Evolutionary conservation across 2,113 vertebrate genomes (phyloP).

Genomic region (Poicephalus meyeri): DNA sequence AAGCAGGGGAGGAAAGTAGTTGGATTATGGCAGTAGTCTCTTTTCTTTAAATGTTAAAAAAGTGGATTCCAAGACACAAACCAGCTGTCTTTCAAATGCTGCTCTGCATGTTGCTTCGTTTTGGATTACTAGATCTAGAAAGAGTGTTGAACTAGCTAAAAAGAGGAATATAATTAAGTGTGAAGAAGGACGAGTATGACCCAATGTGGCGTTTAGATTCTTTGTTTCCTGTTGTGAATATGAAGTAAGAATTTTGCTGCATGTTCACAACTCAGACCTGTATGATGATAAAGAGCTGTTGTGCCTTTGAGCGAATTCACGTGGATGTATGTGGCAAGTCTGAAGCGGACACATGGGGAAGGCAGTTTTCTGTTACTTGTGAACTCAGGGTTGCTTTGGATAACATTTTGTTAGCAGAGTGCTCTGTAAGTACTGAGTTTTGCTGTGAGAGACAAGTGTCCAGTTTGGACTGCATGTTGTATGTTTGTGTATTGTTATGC

Average conservation of each 20-base stretch:
- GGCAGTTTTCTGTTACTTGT: neutral
- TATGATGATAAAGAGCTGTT: fast-evolving
- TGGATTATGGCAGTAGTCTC: neutral
- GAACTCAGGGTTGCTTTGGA: neutral
- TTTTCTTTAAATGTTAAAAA: neutral
- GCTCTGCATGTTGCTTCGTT: neutral
- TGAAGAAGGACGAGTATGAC: neutral
- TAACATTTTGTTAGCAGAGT: neutral
- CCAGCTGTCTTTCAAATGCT: neutral
- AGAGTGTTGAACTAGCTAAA: neutral
- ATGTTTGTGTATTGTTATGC: neutral
- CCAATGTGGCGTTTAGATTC: neutral
- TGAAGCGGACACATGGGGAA: neutral
- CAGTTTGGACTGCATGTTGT: neutral
- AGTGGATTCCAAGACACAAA: neutral
- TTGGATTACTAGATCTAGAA: neutral
- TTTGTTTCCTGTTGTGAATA: neutral
- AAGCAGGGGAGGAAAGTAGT: neutral
- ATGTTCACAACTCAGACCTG: neutral
- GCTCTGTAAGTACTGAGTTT: neutral
- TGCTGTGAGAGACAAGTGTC: neutral
- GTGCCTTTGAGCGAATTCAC: neutral
- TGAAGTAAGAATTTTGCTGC: neutral
- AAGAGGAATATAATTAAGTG: neutral
- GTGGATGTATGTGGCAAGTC: neutral